Percentiles rank a stretch among this genome's conserved stretches.
phyloP scores from a whole-genome alignment of 2,888 invertebrate species.

The Heliconius cydno region DNA sequence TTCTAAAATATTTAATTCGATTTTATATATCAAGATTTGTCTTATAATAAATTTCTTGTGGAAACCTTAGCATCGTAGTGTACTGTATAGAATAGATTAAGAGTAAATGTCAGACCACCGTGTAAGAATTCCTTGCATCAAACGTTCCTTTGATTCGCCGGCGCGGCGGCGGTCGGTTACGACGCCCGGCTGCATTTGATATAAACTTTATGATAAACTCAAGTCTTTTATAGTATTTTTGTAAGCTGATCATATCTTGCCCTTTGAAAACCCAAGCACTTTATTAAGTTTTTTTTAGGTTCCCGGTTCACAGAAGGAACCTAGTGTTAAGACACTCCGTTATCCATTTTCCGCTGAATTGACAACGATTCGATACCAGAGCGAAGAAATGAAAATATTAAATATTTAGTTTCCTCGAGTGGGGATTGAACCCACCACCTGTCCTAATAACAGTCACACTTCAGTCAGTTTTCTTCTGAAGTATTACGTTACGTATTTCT shows the following conservation, averaged over 20 bases:
- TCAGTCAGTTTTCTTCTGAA: too few relatives aligned
- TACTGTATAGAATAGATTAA: slow-evolving; percentile 34
- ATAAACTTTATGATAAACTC: slow-evolving; percentile 63
- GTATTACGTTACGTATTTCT: slow-evolving; percentile 29
- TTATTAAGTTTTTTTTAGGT: background rate
- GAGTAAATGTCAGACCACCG: slow-evolving; percentile 67
- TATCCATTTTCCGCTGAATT: too few relatives aligned
- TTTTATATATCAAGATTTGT: background rate
- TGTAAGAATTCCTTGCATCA: slow-evolving; percentile 62
- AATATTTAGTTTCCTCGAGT: too few relatives aligned
- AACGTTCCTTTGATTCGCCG: slow-evolving; percentile 69
- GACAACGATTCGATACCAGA: too few relatives aligned
- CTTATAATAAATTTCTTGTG: slow-evolving; percentile 9
- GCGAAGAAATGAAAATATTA: too few relatives aligned
- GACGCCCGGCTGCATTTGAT: slow-evolving; percentile 70
- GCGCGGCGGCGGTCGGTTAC: slow-evolving; percentile 51
- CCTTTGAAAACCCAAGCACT: slow-evolving; percentile 27
- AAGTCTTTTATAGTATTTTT: slow-evolving; percentile 50
- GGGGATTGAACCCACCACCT: too few relatives aligned
- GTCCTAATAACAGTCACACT: too few relatives aligned
- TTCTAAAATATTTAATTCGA: too few relatives aligned
- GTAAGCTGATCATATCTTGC: slow-evolving; percentile 40
- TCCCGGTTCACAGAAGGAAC: too few relatives aligned
- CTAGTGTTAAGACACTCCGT: too few relatives aligned
- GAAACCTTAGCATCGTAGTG: slow-evolving; percentile 25